Evolutionary conservation across 2,888 invertebrate genomes (phyloP), one percentile per base, ranked within the genome.

Genomic region (Acanthosoma haemorrhoidale): DNA sequence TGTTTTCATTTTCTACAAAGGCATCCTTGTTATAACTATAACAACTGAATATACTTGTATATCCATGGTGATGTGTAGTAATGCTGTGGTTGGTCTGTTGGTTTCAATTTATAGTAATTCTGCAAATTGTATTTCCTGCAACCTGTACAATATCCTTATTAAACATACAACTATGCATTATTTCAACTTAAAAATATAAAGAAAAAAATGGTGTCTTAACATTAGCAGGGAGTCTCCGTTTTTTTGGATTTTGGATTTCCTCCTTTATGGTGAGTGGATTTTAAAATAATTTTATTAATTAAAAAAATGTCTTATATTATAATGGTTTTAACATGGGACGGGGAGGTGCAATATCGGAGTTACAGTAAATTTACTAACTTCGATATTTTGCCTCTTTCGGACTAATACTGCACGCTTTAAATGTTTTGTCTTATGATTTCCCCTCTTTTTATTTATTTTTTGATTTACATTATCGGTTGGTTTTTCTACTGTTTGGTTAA

Each of bases 181-280:
- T 25, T 51, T 51, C 13, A 51, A 25, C 25, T 51, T 51, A n/a
- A 13, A n/a, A 51, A 51, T 51, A 25, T 25, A 51, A 51, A 25
- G 25, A 51, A 51, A 51, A 13, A 25, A 51, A 51, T 25, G 51
- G 51, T 51, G 51, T 51, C 51, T 25, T 51, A 51, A 25, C 51
- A 16, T 51, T 51, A 25, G 51, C 51, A 51, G 51, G 51, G 51
- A 51, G 51, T 16, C 51, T 51, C 25, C 51, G 51, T 51, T 51
- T 51, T 51, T 51, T 51, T 51, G 51, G 43, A 38, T 63, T 63
- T 63, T 63, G 60, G 41, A 63, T 21, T 61, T 34, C 63, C 18
- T 39, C 38, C 29, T 61, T 61, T 34, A 61, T 63, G 63, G 63
- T 63, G 63, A 63, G 63, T 63, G 63, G 63, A 36, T 63, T 63